A percentile compares a stretch with the other conserved stretches of the same genome.
These are phyloP conservation scores for Enteromius fasciolatus DNA, from an alignment of 2,797 vertebrate genomes.

Conservation along the genomic window DNA sequence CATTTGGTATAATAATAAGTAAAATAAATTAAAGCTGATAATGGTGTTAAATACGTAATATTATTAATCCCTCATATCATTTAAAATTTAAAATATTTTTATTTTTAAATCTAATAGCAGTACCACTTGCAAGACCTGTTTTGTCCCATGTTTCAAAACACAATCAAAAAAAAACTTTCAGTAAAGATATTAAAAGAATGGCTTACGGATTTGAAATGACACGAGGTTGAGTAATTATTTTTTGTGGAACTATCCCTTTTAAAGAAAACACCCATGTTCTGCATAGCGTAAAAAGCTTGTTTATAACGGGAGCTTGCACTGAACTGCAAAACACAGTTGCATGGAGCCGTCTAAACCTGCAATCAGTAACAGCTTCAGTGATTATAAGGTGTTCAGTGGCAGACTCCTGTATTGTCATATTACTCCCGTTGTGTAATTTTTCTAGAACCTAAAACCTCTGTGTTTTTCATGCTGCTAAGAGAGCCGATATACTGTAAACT, in stretches of 20 bases:
- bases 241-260: background rate
- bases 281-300: background rate
- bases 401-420: background rate
- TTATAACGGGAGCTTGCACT: background rate
- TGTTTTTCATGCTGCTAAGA: background rate
- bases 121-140: too few species aligned
- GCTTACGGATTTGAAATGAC: background rate
- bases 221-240: background rate
- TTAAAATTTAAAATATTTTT: too few species aligned
- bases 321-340: background rate
- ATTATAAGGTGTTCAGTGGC: constrained; percentile 10
- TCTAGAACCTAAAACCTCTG: background rate
- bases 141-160: too few species aligned
- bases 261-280: background rate
- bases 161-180: too few species aligned
- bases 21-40: too few species aligned
- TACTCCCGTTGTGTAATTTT: background rate
- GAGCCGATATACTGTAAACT: background rate
- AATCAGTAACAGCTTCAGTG: background rate
- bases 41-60: too few species aligned
- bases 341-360: background rate
- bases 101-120: too few species aligned
- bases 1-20: too few species aligned
- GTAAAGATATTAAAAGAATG: too few species aligned
- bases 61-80: too few species aligned